Conservation (phyloP, 2,797 vertebrate species). For the Rhabdomys pumilio region DNA sequence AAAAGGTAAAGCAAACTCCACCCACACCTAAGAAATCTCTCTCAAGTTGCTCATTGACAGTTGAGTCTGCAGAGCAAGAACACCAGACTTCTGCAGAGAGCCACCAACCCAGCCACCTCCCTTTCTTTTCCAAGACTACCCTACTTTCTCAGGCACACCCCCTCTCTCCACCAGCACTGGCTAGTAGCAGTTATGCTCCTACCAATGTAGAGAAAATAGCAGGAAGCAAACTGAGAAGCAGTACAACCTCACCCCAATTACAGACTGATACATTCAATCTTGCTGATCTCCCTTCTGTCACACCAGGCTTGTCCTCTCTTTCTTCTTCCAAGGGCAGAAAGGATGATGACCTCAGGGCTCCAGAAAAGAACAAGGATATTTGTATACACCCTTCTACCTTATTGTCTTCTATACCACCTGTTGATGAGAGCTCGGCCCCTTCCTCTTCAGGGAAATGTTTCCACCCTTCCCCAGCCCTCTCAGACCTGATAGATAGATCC, state of each 20-base stretch:
- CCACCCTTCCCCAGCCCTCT: conserved; percentile 75
- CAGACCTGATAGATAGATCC: conserved; percentile 74
- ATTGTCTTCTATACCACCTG: conserved; percentile 78
- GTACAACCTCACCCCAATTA: conserved; percentile 63
- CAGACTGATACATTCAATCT: conserved; percentile 11
- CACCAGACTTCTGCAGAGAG: conserved; percentile 69
- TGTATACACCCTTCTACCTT: conserved; percentile 81
- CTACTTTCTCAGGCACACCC: not conserved
- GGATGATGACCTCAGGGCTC: conserved; percentile 58
- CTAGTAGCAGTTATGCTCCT: conserved; percentile 36
- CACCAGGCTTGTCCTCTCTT: conserved; percentile 49
- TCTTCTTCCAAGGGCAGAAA: conserved; percentile 73
- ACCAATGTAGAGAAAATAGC: conserved; percentile 66
- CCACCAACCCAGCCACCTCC: conserved; percentile 18
- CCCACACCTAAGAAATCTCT: conserved; percentile 85
- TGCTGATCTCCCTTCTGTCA: conserved; percentile 48
- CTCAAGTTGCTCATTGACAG: conserved; percentile 84
- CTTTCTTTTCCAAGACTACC: conserved; percentile 73
- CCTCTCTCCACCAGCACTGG: conserved; percentile 73
- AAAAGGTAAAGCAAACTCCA: conserved; percentile 84
- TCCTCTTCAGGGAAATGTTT: conserved; percentile 78
- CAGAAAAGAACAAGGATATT: conserved; percentile 83
- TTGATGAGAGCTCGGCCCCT: conserved; percentile 26
- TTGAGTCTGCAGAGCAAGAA: conserved; percentile 80
- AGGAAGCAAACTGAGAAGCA: conserved; percentile 63